Base-by-base conservation (phyloP, 2,888 invertebrate genomes). In the Frankliniella intonsa region DNA sequence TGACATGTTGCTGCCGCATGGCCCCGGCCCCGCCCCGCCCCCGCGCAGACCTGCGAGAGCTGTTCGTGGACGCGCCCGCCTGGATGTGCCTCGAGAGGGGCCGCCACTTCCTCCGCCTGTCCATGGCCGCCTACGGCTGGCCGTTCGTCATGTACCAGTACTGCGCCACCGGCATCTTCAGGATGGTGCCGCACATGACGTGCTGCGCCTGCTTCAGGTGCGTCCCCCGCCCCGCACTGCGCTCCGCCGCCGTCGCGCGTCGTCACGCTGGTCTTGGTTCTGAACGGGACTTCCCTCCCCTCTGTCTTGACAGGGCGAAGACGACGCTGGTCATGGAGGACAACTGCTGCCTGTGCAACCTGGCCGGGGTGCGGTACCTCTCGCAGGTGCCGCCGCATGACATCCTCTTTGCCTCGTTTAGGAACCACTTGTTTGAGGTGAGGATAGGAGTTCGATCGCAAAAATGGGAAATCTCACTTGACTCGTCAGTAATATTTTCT, bases 61-160 rank as follows among this genome's bases (percentile, higher is more conserved):
- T 93, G 83, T 93, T 94, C 87, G 90, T 91, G 0, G 90, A 91
- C 84, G 90, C 91, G 0, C 93, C 94, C 0, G 89, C 90, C 1
- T 96, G 96, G 96, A 95, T 95, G 95, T 94, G 93, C 84, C 87
- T 94, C 84, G 92, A 93, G 81, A 91, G 92, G 85, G 94, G 95
- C 3, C 87, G 91, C 82, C 94, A 96, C 87, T 96, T 93, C 87
- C 89, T 96, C 86, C 91, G 93, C 86, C 90, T 94, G 85, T 95
- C 96, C 0, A 92, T 95, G 87, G 94, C 94, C 9, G 93, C 94
- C 11, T 97, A 97, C 87, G 95, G 97, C 0, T 97, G 96, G 96
- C 94, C 96, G 0, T 93, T 95, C 86, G 95, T 94, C 83, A 88
- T 96, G 86, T 95, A 94, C 87, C 90, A 92, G 55, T 92, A 95